Evolutionary conservation across 2,888 invertebrate genomes (phyloP).

Genomic region (Hoplodrina blanda): DNA sequence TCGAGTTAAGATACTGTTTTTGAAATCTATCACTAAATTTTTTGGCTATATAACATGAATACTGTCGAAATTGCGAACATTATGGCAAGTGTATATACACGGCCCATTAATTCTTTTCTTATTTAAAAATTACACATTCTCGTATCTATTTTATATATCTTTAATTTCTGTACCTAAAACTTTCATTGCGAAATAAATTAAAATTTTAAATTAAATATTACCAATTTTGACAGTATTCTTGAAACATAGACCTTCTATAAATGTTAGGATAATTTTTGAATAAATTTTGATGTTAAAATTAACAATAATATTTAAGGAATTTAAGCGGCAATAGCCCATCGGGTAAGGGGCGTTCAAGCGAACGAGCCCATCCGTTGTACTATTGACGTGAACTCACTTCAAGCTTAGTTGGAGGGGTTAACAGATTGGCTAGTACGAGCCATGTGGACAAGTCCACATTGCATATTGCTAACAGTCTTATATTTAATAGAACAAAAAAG

Average conservation of each 20-base stretch:
- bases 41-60: slow-evolving; percentile 2
- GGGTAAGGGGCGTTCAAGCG: background rate
- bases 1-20: too few relatives aligned
- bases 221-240: slow-evolving; percentile 2
- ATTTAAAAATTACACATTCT: background rate
- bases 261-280: background rate
- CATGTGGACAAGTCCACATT: background rate
- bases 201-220: background rate
- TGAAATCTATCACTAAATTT: too few relatives aligned
- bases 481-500: background rate
- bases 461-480: background rate
- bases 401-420: background rate
- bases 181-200: background rate
- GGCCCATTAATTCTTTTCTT: background rate
- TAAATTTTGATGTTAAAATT: too few relatives aligned
- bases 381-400: slow-evolving; percentile 5
- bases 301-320: background rate
- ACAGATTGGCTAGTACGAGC: background rate
- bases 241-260: background rate
- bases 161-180: background rate
- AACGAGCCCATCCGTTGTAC: background rate
- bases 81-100: background rate
- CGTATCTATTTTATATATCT: background rate
- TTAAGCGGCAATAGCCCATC: slow-evolving; percentile 1
- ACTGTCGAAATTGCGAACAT: slow-evolving; percentile 18